Base-by-base conservation (phyloP, 2,113 vertebrate species). In the Nannobrachium achirus region DNA sequence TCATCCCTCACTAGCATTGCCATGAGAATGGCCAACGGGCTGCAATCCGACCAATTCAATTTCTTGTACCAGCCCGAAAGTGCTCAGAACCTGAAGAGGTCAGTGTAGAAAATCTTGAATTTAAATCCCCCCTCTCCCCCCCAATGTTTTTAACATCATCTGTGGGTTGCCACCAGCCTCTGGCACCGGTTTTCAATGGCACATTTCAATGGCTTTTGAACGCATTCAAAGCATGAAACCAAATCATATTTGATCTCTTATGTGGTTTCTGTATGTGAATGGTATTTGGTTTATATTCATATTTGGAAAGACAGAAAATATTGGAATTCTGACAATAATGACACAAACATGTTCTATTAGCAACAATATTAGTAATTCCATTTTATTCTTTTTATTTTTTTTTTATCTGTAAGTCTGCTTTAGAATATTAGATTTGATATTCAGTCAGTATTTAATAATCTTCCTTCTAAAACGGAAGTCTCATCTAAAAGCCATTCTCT, bases 1-100 rank as follows among this genome's bases (percentile, higher is more conserved):
- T 84, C 86, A 86, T 84, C 70, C 64, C 79, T 62, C 33, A 81
- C 83, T 85, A 80, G 69, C 78, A 78, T 85, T 83, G 79, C 71
- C 82, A 71, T 74, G 71, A 85, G 78, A 85, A 88, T 88, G 86
- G 82, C 84, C 82, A 78, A 76, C 73, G 82, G 86, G 75, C 86
- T 79, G 53, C 78, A 84, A 66, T 80, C 76, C 79, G 82, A 86
- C 82, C 86, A 85, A 86, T 86, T 80, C 80, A 88, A 76, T 86
- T 88, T 83, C 83, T 86, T 86, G 82, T 86, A 86, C 76, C 86
- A 80, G 73, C 81, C 84, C 69, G 86, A 88, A 79, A 83, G 69
- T 79, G 77, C 78, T 80, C 74, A 86, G 68, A 85, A 79, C 81
- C 40, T 80, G 61, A 86, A 86, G 86, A 88, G 84, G 86, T 88